Percentiles rank a stretch among this genome's conserved stretches.
These are phyloP conservation scores for Grammomys surdaster DNA, from an alignment of 2,113 vertebrate species.

Conservation along the genomic window DNA sequence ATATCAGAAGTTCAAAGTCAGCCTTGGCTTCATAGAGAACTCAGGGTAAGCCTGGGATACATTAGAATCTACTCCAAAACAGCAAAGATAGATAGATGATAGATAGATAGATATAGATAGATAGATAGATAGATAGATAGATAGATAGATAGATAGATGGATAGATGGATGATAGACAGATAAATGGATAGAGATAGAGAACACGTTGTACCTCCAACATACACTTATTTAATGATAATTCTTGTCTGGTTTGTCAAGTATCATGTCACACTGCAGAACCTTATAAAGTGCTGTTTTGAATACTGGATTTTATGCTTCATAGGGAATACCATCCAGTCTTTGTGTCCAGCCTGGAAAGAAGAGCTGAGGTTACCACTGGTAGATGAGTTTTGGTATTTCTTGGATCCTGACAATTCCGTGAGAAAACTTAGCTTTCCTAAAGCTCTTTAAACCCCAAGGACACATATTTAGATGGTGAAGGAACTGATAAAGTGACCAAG, in stretches of 20 bases:
- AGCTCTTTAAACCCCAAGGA: not conserved
- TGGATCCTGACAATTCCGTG: not conserved
- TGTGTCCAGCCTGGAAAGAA: not conserved
- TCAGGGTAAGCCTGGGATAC: not conserved
- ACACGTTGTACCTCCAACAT: not conserved
- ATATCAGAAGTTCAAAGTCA: not conserved
- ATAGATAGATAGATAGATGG: too few relatives aligned
- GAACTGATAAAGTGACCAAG: not conserved
- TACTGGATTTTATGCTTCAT: not conserved
- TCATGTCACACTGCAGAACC: not conserved
- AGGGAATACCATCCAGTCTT: not conserved
- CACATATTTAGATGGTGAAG: not conserved
- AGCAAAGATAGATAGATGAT: too few relatives aligned
- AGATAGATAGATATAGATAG: not conserved
- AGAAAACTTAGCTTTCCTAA: not conserved
- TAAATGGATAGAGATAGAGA: not conserved
- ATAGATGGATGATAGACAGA: fast-evolving
- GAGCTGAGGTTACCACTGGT: not conserved
- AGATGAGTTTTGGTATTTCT: not conserved
- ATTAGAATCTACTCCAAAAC: not conserved
- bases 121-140: not conserved
- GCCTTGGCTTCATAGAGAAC: not conserved
- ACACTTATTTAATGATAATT: not conserved
- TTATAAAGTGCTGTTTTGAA: constrained; percentile 15
- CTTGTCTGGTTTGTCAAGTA: not conserved